Percentiles rank a stretch among this genome's conserved stretches.
These are phyloP conservation scores for Corticium candelabrum DNA, from an alignment of 37 sponge, comb jelly and placozoan species.

Conservation along the genomic window DNA sequence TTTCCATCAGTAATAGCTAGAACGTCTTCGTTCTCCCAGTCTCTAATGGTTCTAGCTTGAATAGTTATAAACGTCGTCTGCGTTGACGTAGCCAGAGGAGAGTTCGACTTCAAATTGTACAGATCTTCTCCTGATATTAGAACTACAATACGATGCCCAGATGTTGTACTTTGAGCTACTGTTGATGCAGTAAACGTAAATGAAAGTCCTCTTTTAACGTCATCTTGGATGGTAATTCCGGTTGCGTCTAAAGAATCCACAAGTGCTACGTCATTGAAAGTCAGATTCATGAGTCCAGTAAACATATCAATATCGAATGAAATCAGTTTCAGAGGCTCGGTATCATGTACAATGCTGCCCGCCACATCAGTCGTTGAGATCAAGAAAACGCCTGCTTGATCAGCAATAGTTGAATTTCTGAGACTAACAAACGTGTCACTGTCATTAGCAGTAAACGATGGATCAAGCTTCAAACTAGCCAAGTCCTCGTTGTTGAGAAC, in stretches of 20 bases:
- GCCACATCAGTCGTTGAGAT: neutral
- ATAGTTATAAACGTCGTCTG: constrained; percentile 21
- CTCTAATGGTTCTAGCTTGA: constrained; percentile 63
- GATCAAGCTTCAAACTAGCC: neutral
- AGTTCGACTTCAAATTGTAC: neutral
- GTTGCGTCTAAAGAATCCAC: constrained; percentile 18
- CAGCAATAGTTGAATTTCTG: neutral
- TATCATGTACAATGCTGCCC: neutral
- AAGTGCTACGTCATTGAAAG: constrained; percentile 9
- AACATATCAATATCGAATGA: neutral
- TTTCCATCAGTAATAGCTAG: constrained; percentile 67
- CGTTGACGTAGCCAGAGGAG: neutral
- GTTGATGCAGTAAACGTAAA: neutral
- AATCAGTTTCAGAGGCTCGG: neutral
- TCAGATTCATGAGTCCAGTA: neutral
- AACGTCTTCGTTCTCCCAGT: constrained; percentile 55
- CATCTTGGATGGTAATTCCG: neutral
- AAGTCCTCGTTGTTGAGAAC: neutral
- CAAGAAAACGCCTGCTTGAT: neutral
- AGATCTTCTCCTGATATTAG: neutral
- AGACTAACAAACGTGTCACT: constrained; percentile 50
- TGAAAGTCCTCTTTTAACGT: neutral
- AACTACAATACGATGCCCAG: neutral
- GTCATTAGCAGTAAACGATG: constrained; percentile 29
- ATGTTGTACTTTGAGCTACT: constrained; percentile 17